Percentiles rank a stretch among this genome's conserved stretches.
These are phyloP conservation scores for Xiphophorus hellerii DNA, from an alignment of 2,113 vertebrate genomes.

Conservation along the genomic window DNA sequence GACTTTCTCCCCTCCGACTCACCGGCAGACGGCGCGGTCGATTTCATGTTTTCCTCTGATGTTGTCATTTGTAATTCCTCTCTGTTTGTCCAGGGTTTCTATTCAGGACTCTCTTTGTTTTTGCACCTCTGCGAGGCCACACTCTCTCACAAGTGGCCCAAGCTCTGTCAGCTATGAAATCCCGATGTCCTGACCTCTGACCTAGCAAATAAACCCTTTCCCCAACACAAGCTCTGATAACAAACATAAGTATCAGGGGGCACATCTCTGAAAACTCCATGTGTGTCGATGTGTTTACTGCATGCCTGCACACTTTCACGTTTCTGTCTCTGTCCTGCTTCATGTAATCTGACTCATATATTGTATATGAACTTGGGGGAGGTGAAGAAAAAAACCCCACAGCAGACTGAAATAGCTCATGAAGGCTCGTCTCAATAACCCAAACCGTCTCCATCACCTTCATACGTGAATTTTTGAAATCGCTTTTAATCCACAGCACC, in stretches of 20 bases:
- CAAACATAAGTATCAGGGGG: slow-evolving; percentile 61
- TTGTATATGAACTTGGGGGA: slow-evolving; percentile 17
- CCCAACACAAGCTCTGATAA: slow-evolving; percentile 57
- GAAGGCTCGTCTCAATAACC: slow-evolving; percentile 28
- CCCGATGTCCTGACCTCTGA: slow-evolving; percentile 55
- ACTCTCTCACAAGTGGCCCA: slow-evolving; percentile 62
- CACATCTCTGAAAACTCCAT: slow-evolving; percentile 20
- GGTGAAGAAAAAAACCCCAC: slow-evolving; percentile 36
- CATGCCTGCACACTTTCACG: slow-evolving; percentile 45
- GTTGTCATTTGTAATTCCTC: slow-evolving; percentile 34
- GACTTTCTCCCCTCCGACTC: not conserved
- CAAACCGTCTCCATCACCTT: slow-evolving; percentile 64
- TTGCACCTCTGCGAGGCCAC: slow-evolving; percentile 47
- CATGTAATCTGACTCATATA: slow-evolving; percentile 47
- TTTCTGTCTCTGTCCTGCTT: slow-evolving; percentile 22
- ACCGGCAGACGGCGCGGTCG: not conserved
- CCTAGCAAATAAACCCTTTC: slow-evolving; percentile 58
- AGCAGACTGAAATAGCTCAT: slow-evolving; percentile 54
- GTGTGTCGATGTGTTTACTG: slow-evolving; percentile 30
- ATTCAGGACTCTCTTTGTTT: slow-evolving; percentile 58
- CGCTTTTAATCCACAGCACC: slow-evolving; percentile 49
- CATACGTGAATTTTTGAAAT: slow-evolving; percentile 71
- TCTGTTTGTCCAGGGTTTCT: slow-evolving; percentile 49
- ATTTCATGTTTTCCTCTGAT: slow-evolving; percentile 35
- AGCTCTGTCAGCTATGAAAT: slow-evolving; percentile 69